Evolutionary conservation across 2,797 vertebrate genomes (phyloP).

Genomic region (Hybognathus amarus): DNA sequence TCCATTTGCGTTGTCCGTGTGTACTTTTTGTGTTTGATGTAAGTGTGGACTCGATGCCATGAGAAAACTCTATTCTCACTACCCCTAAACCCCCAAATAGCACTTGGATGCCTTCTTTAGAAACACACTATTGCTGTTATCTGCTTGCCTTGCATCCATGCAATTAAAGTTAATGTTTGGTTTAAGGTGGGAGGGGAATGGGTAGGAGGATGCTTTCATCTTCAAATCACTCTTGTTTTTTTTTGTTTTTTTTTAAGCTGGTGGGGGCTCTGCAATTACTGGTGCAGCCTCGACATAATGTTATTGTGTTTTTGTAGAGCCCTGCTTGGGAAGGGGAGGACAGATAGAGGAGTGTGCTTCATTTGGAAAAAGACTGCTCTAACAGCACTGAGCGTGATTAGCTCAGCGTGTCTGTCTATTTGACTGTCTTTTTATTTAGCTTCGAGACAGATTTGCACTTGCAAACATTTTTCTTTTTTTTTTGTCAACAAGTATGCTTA

Average conservation of each 20-base stretch:
- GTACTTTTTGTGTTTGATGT: not conserved
- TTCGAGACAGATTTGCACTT: not conserved
- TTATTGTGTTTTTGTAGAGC: conserved; percentile 46
- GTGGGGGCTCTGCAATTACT: conserved; percentile 22
- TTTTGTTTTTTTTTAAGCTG: not conserved
- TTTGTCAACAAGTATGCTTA: too few relatives aligned
- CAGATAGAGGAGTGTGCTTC: conserved; percentile 32
- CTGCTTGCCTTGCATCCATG: conserved; percentile 40
- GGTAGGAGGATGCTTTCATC: conserved; percentile 12
- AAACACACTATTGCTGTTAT: conserved; percentile 26
- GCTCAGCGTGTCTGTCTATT: conserved; percentile 24
- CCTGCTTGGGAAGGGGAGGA: conserved; percentile 19
- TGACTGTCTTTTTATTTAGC: not conserved
- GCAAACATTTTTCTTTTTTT: too few relatives aligned
- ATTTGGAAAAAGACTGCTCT: conserved; percentile 1
- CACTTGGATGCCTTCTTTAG: conserved; percentile 6
- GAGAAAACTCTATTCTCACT: not conserved
- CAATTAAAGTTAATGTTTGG: conserved; percentile 49
- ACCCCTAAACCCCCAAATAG: not conserved
- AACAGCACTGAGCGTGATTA: conserved; percentile 23
- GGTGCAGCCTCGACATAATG: conserved; percentile 21
- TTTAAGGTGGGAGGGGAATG: conserved; percentile 17
- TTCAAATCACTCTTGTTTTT: not conserved
- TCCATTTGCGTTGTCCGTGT: not conserved
- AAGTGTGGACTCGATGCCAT: not conserved